Conservation (phyloP, 2,797 vertebrate genomes). For the Scolopax rusticola region DNA sequence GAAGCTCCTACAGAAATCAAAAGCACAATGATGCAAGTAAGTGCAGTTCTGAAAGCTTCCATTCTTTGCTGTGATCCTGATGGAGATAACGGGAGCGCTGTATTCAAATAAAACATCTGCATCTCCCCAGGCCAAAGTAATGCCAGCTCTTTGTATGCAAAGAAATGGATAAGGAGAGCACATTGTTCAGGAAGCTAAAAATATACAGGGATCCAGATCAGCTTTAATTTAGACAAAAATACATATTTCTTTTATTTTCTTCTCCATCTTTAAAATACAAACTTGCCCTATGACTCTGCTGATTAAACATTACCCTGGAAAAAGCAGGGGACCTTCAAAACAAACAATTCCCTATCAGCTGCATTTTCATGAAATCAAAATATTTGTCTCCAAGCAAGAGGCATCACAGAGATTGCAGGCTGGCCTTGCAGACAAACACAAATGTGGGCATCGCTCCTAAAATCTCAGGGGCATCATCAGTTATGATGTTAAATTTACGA, state of each 20-base stretch:
- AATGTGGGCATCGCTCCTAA: background rate
- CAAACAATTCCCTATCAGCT: background rate
- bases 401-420: background rate
- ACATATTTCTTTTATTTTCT: background rate
- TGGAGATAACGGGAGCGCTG: background rate
- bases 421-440: rapidly evolving
- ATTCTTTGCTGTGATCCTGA: background rate
- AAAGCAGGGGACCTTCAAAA: background rate
- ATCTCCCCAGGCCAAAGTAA: background rate
- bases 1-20: background rate
- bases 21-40: background rate
- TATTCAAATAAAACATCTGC: background rate
- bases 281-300: background rate
- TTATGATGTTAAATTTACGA: background rate
- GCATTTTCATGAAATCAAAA: background rate
- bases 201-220: background rate
- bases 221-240: background rate
- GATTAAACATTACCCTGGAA: background rate
- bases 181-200: background rate
- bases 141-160: background rate
- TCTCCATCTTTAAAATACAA: background rate
- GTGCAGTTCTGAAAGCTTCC: background rate
- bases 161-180: background rate
- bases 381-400: background rate
- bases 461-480: background rate